Evolutionary conservation across 2,113 vertebrate genomes (phyloP), one percentile per base, ranked within the genome.

Genomic region (Nicator chloris): DNA sequence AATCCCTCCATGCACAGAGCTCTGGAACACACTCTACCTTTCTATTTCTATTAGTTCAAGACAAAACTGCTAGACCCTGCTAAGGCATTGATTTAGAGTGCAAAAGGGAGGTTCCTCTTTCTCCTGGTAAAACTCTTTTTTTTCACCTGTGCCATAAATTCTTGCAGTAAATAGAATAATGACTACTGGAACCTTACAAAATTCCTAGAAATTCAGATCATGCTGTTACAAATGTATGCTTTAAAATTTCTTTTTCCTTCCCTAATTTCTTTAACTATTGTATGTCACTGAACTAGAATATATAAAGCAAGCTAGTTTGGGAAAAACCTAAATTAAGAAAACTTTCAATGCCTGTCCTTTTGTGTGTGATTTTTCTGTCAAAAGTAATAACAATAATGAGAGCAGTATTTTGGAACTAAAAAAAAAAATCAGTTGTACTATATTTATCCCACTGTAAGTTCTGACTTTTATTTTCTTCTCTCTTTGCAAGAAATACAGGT

Each of bases 71-170:
- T 33, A 71, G 56, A 75, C 5, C 3, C 42, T 35, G 4, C 42
- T 37, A 59, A 87, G 16, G 10, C 7, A 21, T 18, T 37, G 7
- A n/a, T 73, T 19, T 50, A 19, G 19, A 0, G 0, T 33, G 30
- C 30, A 24, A 12, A 27, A 42, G 8, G 31, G 22, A 73, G 15
- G 23, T 53, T 63, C 12, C 2, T 65, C 15, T 71, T 78, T 54
- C 30, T 85, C 23, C 33, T 39, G 6, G 4, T 30, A 7, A 19
- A 73, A 61, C 1, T 8, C 2, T 28, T 47, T 51, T 37, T 54
- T 73, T 57, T 23, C 8, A 39, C 6, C 30, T 45, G 9, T 66
- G 10, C 4, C 13, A 30, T 37, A 70, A 66, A 59, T 64, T 23
- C 2, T 54, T 68, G 10, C 40, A 78, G 20, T 50, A 70, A 83